Percentiles rank a stretch among this genome's conserved stretches.
These are phyloP conservation scores for Chlorodrepanis virens DNA, from an alignment of 2,113 vertebrate species.

Conservation along the genomic window DNA sequence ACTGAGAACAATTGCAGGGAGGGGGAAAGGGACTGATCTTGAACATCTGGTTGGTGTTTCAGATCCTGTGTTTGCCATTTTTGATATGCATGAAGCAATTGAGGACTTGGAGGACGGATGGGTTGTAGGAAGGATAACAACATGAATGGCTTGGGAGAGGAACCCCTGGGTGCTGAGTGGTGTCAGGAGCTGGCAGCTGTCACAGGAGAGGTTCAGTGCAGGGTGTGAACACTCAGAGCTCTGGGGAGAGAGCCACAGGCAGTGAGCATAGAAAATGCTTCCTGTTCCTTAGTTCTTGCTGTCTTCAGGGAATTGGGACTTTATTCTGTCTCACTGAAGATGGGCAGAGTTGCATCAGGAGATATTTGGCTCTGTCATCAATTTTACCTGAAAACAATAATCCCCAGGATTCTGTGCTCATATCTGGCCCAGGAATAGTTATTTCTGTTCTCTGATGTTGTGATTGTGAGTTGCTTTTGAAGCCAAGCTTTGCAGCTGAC, in stretches of 20 bases:
- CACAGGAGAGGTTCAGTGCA: background rate
- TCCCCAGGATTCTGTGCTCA: background rate
- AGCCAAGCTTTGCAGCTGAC: constrained; percentile 43
- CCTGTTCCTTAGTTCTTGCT: background rate
- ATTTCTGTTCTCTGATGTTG: background rate
- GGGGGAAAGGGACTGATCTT: background rate
- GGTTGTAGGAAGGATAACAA: background rate
- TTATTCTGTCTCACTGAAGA: background rate
- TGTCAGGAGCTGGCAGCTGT: background rate
- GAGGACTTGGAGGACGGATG: background rate
- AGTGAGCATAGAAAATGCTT: background rate
- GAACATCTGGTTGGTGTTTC: background rate
- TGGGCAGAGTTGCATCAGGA: background rate
- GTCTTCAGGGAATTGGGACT: background rate
- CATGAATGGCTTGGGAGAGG: background rate
- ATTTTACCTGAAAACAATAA: background rate
- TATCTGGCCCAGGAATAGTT: background rate
- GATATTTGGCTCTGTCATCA: background rate
- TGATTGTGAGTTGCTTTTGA: constrained; percentile 8
- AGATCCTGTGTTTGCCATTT: background rate
- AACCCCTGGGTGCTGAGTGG: background rate
- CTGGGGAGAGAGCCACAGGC: rapidly evolving
- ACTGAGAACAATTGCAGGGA: rapidly evolving
- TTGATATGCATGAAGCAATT: background rate
- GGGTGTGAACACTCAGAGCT: background rate